A percentile compares a stretch with the other conserved stretches of the same genome.
phyloP scores from a whole-genome alignment of 2,888 invertebrate species.

The Trachelus troglodyta region DNA sequence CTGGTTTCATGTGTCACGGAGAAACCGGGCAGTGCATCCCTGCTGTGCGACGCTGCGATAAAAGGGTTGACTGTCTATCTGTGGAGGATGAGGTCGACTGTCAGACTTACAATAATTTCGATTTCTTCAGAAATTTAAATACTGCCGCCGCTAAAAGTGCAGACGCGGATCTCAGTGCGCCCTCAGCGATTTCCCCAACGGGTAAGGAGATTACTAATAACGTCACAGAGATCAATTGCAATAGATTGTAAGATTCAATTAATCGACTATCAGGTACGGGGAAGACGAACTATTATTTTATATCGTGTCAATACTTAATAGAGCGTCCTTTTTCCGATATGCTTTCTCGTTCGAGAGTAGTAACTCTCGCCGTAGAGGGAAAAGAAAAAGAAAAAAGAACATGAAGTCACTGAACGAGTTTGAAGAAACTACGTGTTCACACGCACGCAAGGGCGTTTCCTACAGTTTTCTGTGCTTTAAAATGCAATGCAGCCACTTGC shows the following conservation, averaged over 20 bases:
- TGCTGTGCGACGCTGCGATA: slow-evolving; percentile 76
- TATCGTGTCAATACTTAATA: not conserved
- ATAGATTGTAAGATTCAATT: not conserved
- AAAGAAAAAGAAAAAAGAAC: not conserved
- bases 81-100: slow-evolving; percentile 86
- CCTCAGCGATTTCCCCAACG: too few relatives aligned
- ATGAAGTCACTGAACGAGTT: not conserved
- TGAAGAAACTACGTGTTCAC: not conserved
- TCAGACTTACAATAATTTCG: slow-evolving; percentile 29
- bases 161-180: not conserved
- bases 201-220: not conserved
- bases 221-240: not conserved
- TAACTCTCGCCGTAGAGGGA: not conserved
- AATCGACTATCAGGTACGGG: not conserved
- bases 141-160: not conserved
- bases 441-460: not conserved
- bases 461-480: not conserved
- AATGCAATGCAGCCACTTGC: not conserved
- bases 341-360: not conserved
- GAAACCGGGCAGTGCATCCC: slow-evolving; percentile 78
- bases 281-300: not conserved
- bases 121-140: not conserved
- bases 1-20: slow-evolving; percentile 78
- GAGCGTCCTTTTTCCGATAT: not conserved
- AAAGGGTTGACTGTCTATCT: slow-evolving; percentile 79